A percentile compares a stretch with the other conserved stretches of the same genome.
These are phyloP conservation scores for Pristionchus pacificus DNA, from an alignment of 1,140 invertebrate genomes.

Conservation along the genomic window DNA sequence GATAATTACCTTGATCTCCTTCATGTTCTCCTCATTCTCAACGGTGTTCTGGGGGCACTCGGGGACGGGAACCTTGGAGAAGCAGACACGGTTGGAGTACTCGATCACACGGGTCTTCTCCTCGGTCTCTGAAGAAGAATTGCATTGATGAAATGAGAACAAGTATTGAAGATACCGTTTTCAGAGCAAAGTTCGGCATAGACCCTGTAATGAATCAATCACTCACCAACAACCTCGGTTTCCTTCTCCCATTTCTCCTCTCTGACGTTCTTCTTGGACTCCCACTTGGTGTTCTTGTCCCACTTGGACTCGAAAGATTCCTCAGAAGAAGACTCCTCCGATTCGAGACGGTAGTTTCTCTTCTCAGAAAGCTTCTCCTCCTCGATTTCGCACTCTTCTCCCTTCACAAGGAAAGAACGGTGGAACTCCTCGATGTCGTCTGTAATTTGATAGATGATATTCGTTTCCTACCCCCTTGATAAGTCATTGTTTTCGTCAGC, in stretches of 20 bases:
- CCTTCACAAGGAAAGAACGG: slow-evolving; percentile 25
- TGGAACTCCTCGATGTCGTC: slow-evolving; percentile 29
- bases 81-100: slow-evolving; percentile 24
- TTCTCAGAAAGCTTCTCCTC: slow-evolving; percentile 7
- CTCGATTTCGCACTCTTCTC: slow-evolving; percentile 12
- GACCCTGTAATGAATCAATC: background rate
- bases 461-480: no score
- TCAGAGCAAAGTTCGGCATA: no score
- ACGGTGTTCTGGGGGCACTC: slow-evolving; percentile 21
- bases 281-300: slow-evolving; percentile 3
- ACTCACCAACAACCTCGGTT: slow-evolving; percentile 6
- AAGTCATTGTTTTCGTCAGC: no score
- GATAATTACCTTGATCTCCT: background rate
- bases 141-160: background rate
- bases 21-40: slow-evolving; percentile 9
- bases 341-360: no score
- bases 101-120: slow-evolving; percentile 19
- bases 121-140: slow-evolving; percentile 7
- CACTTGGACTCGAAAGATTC: no score
- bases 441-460: no score
- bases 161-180: background rate
- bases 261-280: no score
- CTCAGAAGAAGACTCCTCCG: no score
- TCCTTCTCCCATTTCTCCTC: slow-evolving; percentile 5
- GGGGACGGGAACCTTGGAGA: slow-evolving; percentile 31